phyloP scores from a whole-genome alignment of 2,797 vertebrate genomes.

The Synanceia verrucosa region DNA sequence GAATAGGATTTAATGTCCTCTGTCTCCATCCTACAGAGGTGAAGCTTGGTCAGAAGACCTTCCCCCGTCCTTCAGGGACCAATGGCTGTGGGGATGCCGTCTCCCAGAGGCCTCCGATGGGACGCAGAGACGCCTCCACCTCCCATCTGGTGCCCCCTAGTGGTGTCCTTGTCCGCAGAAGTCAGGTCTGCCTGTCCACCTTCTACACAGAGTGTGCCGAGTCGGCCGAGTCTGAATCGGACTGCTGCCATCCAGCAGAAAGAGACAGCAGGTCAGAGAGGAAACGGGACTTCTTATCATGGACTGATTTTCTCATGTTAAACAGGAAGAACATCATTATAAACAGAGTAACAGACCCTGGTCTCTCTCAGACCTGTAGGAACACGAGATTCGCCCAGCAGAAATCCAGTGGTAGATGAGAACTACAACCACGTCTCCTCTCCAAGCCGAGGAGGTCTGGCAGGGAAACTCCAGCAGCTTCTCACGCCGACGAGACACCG shows the following conservation, averaged over 20 bases:
- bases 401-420: conserved; percentile 77
- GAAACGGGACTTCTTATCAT: too few relatives aligned
- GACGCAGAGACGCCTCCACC: conserved; percentile 39
- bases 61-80: conserved; percentile 39
- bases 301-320: too few relatives aligned
- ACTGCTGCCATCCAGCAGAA: conserved; percentile 59
- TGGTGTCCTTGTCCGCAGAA: conserved; percentile 70
- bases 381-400: conserved; percentile 47
- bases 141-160: conserved; percentile 38
- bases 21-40: conserved; percentile 52
- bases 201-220: conserved; percentile 81
- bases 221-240: conserved; percentile 46
- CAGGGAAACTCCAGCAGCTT: conserved; percentile 91
- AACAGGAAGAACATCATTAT: background rate
- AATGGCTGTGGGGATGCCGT: conserved; percentile 53
- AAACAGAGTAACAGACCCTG: background rate
- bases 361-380: conserved; percentile 47
- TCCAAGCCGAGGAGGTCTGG: conserved; percentile 83
- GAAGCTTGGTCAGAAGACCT: conserved; percentile 52
- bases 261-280: conserved; percentile 76
- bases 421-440: conserved; percentile 82
- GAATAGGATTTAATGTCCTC: too few relatives aligned
- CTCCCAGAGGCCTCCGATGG: conserved; percentile 64
- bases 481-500: conserved; percentile 86
- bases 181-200: conserved; percentile 79